Evolutionary conservation across 2,888 invertebrate genomes (phyloP), one percentile per base, ranked within the genome.

Genomic region (Limnephilus marmoratus): DNA sequence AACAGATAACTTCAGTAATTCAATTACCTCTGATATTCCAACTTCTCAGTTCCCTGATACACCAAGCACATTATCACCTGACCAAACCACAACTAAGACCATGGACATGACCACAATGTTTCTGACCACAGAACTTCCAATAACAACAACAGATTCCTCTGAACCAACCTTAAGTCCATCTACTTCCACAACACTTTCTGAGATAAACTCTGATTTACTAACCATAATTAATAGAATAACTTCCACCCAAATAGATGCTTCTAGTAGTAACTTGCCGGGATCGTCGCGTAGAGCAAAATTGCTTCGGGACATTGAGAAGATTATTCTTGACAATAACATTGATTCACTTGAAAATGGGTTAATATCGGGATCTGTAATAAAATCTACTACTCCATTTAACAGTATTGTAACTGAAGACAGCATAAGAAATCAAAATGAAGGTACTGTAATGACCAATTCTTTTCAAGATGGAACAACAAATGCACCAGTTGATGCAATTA

Each of bases 201-300:
- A 91, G 82, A 85, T 93, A 81, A 91, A 90, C 90, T 90, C 91
- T 91, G 92, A 93, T 49, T 81, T 92, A 93, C 90, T 93, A 93
- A 92, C 93, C 89, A 90, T 91, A 82, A 88, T 92, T 91, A 92
- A 93, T 86, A 91, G 45, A 53, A 68, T 91, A 68, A 92, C 92
- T 90, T 91, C 93, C 90, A 90, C 93, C 41, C 89, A 90, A 91
- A 81, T 90, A 34, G 85, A 91, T 83, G 92, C 90, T 91, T 89
- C 93, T 90, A 80, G 90, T 29, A 34, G 88, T 85, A 81, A 53
- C 18, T n/a, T 87, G 87, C 45, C 91, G 24, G 94, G 96, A 94
- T 94, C 96, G 93, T 96, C 96, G n/a, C 96, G 95, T 94, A 96
- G 96, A 95, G 96, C 96, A 93, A 95, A 95, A 93, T 95, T 96